A percentile compares a stretch with the other conserved stretches of the same genome.
Conservation (phyloP, 2,888 invertebrate genomes). For the Lomographa bimaculata region DNA sequence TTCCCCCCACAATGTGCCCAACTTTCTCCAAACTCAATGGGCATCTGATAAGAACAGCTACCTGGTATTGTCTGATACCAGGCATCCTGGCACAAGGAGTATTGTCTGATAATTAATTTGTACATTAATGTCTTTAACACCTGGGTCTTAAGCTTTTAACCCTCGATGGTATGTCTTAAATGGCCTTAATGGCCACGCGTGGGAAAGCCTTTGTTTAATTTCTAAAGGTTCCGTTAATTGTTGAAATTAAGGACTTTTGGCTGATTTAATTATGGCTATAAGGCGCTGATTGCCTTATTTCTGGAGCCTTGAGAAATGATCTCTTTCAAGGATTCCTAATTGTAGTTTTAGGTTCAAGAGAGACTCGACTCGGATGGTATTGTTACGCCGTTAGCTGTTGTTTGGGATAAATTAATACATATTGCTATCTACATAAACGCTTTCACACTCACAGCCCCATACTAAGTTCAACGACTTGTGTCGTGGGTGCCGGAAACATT, state of each 20-base stretch:
- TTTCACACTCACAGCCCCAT: no score
- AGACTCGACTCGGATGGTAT: no score
- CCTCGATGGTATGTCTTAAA: slow-evolving; percentile 39
- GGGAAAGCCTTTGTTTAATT: slow-evolving; percentile 37
- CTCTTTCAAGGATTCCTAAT: no score
- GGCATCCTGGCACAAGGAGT: slow-evolving; percentile 25
- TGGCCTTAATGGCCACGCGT: slow-evolving; percentile 38
- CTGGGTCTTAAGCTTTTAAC: slow-evolving; percentile 36
- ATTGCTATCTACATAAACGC: no score
- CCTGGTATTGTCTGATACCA: slow-evolving; percentile 18
- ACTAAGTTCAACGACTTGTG: no score
- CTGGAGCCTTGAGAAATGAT: no score
- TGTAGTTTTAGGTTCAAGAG: no score
- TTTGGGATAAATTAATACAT: no score
- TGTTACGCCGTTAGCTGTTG: no score
- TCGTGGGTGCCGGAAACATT: no score
- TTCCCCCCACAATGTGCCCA: slow-evolving; percentile 36
- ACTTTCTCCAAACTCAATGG: slow-evolving; percentile 57
- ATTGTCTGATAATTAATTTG: slow-evolving; percentile 76
- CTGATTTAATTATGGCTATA: slow-evolving; percentile 16
- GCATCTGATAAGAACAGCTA: slow-evolving; percentile 55
- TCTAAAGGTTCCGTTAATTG: slow-evolving; percentile 24
- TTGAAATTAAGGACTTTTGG: slow-evolving; percentile 13
- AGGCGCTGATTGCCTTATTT: not conserved
- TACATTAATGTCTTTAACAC: slow-evolving; percentile 65